Evolutionary conservation across 92 coral and sea anemone genomes (phyloP).

Genomic region (Porites divaricata): DNA sequence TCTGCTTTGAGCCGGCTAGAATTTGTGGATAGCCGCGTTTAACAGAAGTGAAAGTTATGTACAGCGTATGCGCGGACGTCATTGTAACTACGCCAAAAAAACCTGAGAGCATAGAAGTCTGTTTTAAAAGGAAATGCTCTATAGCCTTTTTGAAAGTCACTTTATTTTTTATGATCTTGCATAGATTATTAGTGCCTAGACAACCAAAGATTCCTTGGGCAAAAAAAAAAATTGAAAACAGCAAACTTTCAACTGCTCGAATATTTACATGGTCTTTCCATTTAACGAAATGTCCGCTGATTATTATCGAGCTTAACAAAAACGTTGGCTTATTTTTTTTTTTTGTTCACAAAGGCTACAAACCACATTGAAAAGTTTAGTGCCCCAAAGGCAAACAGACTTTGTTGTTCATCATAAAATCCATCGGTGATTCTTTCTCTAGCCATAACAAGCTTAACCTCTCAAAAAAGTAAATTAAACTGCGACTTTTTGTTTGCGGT

Average conservation of each 20-base stretch:
- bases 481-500: background rate
- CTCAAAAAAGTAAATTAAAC: background rate
- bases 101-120: too few relatives aligned
- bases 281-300: background rate
- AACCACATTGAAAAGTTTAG: constrained; percentile 4
- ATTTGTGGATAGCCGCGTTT: too few relatives aligned
- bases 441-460: background rate
- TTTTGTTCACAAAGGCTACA: background rate
- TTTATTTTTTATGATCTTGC: too few relatives aligned
- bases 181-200: background rate
- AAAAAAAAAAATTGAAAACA: background rate
- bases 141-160: too few relatives aligned
- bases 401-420: background rate
- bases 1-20: too few relatives aligned
- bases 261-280: background rate
- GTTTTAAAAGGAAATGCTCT: too few relatives aligned
- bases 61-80: too few relatives aligned
- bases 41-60: too few relatives aligned
- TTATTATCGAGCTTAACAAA: background rate
- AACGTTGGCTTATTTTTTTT: background rate
- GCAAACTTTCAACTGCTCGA: background rate
- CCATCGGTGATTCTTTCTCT: background rate
- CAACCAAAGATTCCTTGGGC: background rate
- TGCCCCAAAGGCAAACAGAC: constrained; percentile 15
- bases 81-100: too few relatives aligned